Evolutionary conservation across 2,113 vertebrate genomes (phyloP).

Genomic region (Chaenocephalus aceratus): DNA sequence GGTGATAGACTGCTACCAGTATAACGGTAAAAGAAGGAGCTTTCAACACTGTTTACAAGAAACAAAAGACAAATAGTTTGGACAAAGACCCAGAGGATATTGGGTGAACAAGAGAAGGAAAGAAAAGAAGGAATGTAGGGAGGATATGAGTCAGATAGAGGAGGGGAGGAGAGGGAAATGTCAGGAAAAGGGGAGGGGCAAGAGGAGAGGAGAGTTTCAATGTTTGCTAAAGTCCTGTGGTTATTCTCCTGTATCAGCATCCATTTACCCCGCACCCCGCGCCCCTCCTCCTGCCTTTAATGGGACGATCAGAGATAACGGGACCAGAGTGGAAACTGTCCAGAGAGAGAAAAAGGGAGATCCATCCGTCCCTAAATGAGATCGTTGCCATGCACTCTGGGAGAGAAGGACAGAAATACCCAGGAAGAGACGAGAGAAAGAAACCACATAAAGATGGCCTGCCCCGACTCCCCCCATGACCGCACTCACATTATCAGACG

Average conservation of each 20-base stretch:
- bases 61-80: constrained; percentile 7
- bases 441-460: not conserved
- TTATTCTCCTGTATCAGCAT: constrained; percentile 21
- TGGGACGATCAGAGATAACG: constrained; percentile 34
- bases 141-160: constrained; percentile 63
- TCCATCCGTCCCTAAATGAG: constrained; percentile 44
- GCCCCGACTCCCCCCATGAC: constrained; percentile 12
- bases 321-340: constrained; percentile 25
- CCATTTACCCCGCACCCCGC: constrained; percentile 12
- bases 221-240: constrained; percentile 1
- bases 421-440: not conserved
- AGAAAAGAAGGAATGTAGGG: constrained; percentile 40
- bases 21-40: not conserved
- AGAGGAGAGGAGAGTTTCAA: not conserved
- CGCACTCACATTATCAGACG: constrained; percentile 26
- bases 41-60: constrained; percentile 11
- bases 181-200: constrained; percentile 22
- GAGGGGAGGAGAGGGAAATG: constrained; percentile 26
- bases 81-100: constrained; percentile 19
- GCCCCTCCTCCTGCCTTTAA: constrained; percentile 13
- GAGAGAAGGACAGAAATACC: constrained; percentile 15
- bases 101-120: constrained; percentile 42
- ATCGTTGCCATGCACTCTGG: not conserved
- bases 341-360: constrained; percentile 18
- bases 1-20: not conserved